Evolutionary conservation across 1,140 invertebrate genomes (phyloP), one percentile per base, ranked within the genome.

Genomic region (Panulirus ornatus): DNA sequence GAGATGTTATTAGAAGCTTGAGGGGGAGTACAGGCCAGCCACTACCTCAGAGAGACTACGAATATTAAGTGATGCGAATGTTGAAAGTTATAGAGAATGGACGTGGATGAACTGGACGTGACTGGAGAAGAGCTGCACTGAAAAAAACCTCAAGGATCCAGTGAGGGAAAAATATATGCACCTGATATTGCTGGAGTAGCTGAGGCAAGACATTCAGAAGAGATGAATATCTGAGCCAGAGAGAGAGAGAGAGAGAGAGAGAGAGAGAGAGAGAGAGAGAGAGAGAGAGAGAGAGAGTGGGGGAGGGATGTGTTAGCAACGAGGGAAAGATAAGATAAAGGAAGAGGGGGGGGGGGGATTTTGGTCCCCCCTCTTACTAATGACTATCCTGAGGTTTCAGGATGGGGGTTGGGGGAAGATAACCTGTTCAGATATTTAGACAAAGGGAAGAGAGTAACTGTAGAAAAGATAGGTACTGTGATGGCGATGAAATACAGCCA

Each of bases 231-330:
- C 5, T 8, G 63, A 70, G 63, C 5, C 5, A 70, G 63, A 70
- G 63, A 70, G 63, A 70, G 63, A 70, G 63, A 70, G 63, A 70
- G 63, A 70, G 63, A 70, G 63, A 70, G 63, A 70, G 63, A 70
- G 63, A 70, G 63, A 70, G 63, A 76, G 63, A 70, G 63, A 70
- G 63, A 70, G 6, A 76, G 38, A 76, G 73, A 76, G 3, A 76
- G 73, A 76, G 30, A 76, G 11, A 76, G 30, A 76, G 63, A 70
- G 63, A 70, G 63, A 70, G 63, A 70, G 63, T 8, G 63, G 22
- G 63, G 22, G 63, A 70, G 63, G 22, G 63, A 70, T 5, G 22
- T 5, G 22, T 5, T 14, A 36, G 34, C 5, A 70, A n/a, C 5
- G 63, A 70, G 30, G 22, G 63, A 70, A n/a, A 70, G 63, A 70